Conservation (phyloP, 2,797 vertebrate genomes). For the Ctenosaura bakeri region DNA sequence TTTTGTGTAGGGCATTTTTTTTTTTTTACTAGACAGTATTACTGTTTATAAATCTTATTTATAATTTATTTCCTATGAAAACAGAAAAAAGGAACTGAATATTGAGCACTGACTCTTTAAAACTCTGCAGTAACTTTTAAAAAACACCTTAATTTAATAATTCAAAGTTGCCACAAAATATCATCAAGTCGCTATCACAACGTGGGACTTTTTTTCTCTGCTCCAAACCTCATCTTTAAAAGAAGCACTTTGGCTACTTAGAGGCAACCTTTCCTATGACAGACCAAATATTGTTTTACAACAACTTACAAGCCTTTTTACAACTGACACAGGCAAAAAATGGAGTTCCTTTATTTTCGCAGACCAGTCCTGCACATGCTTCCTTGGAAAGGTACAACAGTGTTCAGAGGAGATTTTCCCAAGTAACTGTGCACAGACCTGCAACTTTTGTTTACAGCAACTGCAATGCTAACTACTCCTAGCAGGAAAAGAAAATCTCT, state of each 20-base stretch:
- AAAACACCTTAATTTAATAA: conserved; percentile 38
- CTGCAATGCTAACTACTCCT: too few species aligned
- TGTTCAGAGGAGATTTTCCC: too few species aligned
- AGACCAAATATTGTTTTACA: conserved; percentile 10
- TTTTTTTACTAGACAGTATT: conserved; percentile 84
- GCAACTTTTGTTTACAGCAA: neutral
- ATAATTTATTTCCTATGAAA: conserved; percentile 93
- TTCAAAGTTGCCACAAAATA: neutral
- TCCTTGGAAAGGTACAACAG: too few species aligned
- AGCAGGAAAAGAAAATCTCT: too few species aligned
- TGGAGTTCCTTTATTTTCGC: neutral
- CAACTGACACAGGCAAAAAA: conserved; percentile 4
- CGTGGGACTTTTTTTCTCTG: conserved; percentile 5
- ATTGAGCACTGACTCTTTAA: conserved; percentile 75
- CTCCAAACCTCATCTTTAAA: conserved; percentile 18
- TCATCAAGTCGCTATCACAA: fast-evolving
- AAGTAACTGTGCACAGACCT: too few species aligned
- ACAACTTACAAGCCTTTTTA: neutral
- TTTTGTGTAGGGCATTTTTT: conserved; percentile 76
- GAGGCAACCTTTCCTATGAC: conserved; percentile 9
- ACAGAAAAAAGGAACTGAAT: conserved; percentile 73
- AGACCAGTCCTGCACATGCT: too few species aligned
- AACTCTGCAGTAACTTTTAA: conserved; percentile 55
- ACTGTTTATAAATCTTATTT: conserved; percentile 88
- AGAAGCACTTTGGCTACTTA: conserved; percentile 72